Evolutionary conservation across 2,888 invertebrate genomes (phyloP), one percentile per base, ranked within the genome.

Genomic region (Cephus spinipes): DNA sequence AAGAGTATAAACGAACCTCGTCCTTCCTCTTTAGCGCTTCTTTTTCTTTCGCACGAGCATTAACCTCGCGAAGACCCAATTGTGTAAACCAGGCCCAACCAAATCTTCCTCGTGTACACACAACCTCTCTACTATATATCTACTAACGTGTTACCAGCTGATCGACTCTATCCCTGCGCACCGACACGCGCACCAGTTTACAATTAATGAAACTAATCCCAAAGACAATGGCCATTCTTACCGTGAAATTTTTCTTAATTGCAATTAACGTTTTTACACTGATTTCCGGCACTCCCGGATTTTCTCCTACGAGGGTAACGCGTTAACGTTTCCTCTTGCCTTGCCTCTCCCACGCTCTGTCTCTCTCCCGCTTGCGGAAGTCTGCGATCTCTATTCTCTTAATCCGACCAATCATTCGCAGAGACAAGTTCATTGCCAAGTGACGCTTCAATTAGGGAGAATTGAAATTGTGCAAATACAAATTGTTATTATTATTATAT

Each of bases 191-290:
- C 71, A 3, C 71, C 12, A 32, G 71, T 31, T 71, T 71, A 71
- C 31, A 31, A 71, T 71, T 23, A 71, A 33, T 68, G 73, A 76
- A 69, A 76, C 75, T 32, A 76, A 40, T 73, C 11, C 36, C 34
- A 35, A 79, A 84, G 82, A 88, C 88, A 88, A 88, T 88, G 81
- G 83, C 83, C 86, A 89, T 89, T 88, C 86, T 84, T 81, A 77
- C 83, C 84, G 85, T 85, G 87, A 87, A 88, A 87, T 88, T 88
- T 82, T 69, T 79, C 83, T 85, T 87, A 87, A 86, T 88, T 88
- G 82, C 81, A 83, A 85, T 85, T 85, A 82, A 85, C 77, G 81
- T 87, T 87, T 87, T 81, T 86, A 83, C 77, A 79, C 69, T 68
- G 71, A 69, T 75, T 73, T 83, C 79, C 79, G 76, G 73, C 75